phyloP scores from a whole-genome alignment of 2,888 invertebrate genomes.

The Epirrita christyi region DNA sequence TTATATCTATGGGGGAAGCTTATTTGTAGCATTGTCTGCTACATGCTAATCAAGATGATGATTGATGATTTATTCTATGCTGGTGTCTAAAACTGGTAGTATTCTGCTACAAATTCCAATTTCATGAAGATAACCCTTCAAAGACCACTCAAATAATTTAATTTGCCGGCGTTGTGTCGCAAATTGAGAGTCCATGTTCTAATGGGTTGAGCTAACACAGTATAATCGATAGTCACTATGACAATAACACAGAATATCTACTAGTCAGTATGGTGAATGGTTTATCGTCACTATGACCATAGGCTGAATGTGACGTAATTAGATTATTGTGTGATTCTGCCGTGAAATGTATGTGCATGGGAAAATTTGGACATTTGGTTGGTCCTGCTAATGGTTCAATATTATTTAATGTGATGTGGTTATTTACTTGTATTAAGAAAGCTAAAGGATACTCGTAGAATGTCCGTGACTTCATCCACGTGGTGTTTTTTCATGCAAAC shows the following conservation, averaged over 20 bases:
- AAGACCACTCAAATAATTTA: conserved; percentile 57
- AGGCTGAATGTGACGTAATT: conserved; percentile 53
- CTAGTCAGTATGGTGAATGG: background rate
- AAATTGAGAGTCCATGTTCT: conserved; percentile 59
- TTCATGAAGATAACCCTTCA: conserved; percentile 33
- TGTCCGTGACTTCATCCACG: too few relatives aligned
- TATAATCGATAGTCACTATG: background rate
- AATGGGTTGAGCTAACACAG: conserved; percentile 48
- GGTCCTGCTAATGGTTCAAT: conserved; percentile 1
- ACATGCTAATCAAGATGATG: too few relatives aligned
- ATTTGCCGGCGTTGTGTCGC: conserved; percentile 57
- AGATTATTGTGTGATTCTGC: conserved; percentile 52
- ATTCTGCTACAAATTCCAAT: conserved; percentile 12
- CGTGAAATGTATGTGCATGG: conserved; percentile 46
- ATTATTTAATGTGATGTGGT: too few relatives aligned
- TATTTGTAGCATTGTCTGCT: too few relatives aligned
- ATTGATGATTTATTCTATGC: too few relatives aligned
- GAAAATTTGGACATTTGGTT: conserved; percentile 12
- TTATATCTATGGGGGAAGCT: too few relatives aligned
- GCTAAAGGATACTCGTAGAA: too few relatives aligned
- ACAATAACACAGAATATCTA: background rate
- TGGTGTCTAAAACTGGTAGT: too few relatives aligned
- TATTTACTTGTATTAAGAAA: too few relatives aligned
- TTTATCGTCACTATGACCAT: conserved; percentile 26
- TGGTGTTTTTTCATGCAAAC: too few relatives aligned